Conservation (phyloP, 2,888 invertebrate genomes). For the Odontocerum albicorne region DNA sequence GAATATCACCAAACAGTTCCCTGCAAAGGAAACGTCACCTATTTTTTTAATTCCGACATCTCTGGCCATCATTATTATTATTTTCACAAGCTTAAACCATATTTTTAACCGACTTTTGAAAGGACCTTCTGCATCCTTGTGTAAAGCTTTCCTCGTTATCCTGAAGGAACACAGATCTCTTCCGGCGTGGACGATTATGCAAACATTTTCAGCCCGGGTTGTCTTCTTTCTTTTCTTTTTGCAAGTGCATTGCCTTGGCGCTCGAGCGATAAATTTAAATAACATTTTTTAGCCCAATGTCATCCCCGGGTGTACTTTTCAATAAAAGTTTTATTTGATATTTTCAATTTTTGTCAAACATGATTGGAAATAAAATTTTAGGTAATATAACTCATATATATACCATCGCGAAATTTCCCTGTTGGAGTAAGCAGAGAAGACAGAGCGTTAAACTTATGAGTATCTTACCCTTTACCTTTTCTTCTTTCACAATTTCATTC, state of each 20-base stretch:
- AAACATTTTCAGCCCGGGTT: constrained; percentile 21
- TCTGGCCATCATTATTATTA: too few relatives aligned
- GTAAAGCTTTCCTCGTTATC: background rate
- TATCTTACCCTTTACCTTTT: too few relatives aligned
- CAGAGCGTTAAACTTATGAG: too few relatives aligned
- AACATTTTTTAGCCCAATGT: constrained; percentile 12
- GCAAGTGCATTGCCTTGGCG: background rate
- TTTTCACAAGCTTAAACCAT: background rate
- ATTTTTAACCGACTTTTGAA: background rate
- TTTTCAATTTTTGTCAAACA: too few relatives aligned
- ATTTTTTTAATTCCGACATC: too few relatives aligned
- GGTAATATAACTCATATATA: too few relatives aligned
- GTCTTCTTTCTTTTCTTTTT: constrained; percentile 2
- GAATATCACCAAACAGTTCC: too few relatives aligned
- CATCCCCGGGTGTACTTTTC: background rate
- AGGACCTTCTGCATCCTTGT: background rate
- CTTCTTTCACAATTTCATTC: too few relatives aligned
- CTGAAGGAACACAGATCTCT: background rate
- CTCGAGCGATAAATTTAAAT: constrained; percentile 19
- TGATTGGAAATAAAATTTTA: too few relatives aligned
- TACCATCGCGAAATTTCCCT: too few relatives aligned
- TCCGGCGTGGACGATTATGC: constrained; percentile 16
- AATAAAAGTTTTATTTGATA: background rate
- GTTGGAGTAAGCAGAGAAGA: too few relatives aligned
- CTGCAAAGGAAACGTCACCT: too few relatives aligned